These are phyloP conservation scores for Drosophila busckii DNA, from an alignment of 1,140 invertebrate genomes.

Conservation along the genomic window DNA sequence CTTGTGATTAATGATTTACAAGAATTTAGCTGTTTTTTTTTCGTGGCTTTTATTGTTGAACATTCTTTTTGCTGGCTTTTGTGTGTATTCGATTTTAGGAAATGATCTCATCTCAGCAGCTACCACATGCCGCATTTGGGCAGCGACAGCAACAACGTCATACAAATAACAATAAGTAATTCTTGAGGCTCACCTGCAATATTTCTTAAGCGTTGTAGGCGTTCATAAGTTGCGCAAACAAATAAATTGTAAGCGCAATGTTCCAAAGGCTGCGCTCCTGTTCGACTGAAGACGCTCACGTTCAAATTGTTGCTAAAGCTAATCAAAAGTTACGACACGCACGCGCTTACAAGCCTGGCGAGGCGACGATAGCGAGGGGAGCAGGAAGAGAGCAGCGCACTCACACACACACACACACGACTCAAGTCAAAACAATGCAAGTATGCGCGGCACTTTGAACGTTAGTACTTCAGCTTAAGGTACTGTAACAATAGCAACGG, in stretches of 20 bases:
- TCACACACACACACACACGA: conserved; percentile 50
- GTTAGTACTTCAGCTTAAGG: conserved; percentile 25
- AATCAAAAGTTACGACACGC: conserved; percentile 75
- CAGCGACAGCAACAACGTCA: conserved; percentile 17
- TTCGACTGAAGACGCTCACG: conserved; percentile 37
- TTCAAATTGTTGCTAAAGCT: conserved; percentile 32
- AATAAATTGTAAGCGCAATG: conserved; percentile 30
- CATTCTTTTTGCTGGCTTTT: conserved; percentile 27
- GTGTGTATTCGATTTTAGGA: conserved; percentile 42
- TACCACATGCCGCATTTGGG: too few species aligned
- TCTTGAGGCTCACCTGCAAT: conserved; percentile 49
- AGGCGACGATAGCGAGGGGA: neutral
- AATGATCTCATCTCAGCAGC: conserved; percentile 59
- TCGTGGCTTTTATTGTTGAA: conserved; percentile 17
- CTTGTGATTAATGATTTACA: conserved; percentile 71
- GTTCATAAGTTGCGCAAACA: conserved; percentile 61
- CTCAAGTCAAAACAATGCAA: conserved; percentile 66
- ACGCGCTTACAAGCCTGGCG: conserved; percentile 40
- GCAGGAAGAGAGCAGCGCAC: neutral
- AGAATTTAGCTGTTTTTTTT: conserved; percentile 11
- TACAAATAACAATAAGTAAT: conserved; percentile 29
- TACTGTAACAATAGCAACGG: conserved; percentile 17
- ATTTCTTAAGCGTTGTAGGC: conserved; percentile 48
- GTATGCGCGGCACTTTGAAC: conserved; percentile 56
- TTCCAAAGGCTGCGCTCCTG: conserved; percentile 32